phyloP scores from a whole-genome alignment of 2,113 vertebrate genomes.

The Chamaea fasciata region DNA sequence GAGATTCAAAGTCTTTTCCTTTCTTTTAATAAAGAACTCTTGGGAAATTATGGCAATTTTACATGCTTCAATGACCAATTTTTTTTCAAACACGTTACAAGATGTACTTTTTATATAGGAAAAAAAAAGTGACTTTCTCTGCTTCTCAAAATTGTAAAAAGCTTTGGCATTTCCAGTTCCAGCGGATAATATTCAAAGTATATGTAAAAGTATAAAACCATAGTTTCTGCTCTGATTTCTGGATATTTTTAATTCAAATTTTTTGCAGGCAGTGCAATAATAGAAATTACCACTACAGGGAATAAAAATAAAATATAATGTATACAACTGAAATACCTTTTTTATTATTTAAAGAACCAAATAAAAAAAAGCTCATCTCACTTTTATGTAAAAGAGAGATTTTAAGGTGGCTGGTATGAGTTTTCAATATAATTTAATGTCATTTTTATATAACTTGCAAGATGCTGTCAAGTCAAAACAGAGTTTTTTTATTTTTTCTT shows the following conservation, averaged over 20 bases:
- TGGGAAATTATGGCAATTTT: background rate
- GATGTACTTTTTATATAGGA: background rate
- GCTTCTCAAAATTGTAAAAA: background rate
- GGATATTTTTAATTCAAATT: background rate
- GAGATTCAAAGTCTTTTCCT: background rate
- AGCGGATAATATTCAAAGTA: background rate
- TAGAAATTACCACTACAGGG: background rate
- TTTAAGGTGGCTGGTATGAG: background rate
- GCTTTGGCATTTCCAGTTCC: background rate
- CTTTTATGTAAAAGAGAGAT: background rate
- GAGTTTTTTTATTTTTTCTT: background rate
- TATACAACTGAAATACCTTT: background rate
- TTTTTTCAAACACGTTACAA: background rate
- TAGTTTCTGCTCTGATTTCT: background rate
- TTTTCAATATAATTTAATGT: background rate
- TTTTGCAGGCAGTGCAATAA: background rate
- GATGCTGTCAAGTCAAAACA: background rate
- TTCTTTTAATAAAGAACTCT: background rate
- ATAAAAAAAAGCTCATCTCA: background rate
- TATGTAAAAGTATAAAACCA: background rate
- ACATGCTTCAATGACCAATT: background rate
- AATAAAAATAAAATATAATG: background rate
- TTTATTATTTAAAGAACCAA: background rate
- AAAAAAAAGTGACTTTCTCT: background rate
- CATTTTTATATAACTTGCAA: background rate